Evolutionary conservation across 2,113 vertebrate species (phyloP), one percentile per base, ranked within the genome.

Genomic region (Pyxicephalus adspersus): DNA sequence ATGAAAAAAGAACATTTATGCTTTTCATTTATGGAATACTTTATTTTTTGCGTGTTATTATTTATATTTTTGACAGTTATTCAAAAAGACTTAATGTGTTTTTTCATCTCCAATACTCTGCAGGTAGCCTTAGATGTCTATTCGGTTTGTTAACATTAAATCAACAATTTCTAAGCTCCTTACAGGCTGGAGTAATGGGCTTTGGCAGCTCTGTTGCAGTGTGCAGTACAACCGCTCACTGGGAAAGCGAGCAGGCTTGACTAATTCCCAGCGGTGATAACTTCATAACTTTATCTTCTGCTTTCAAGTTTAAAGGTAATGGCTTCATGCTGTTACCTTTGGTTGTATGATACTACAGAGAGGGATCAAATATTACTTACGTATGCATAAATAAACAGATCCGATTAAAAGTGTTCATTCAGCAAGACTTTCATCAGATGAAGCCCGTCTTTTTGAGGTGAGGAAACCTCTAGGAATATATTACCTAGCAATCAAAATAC

Each of bases 131-230:
- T 85, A 84, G 87, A 87, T 89, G 84, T 83, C 87, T 84, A 85
- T 87, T 93, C 88, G 90, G 86, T 92, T 91, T 89, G 90, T 94
- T 93, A 91, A 85, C 88, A 87, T 91, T 94, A 90, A 93, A 91
- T 91, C 92, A 92, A 91, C 89, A 92, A 89, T 89, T 90, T 93
- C 92, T 90, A 89, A 90, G 86, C 91, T 87, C 88, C 86, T 65
- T 89, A 91, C 86, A 83, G 87, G 89, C 84, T 91, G 87, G 87
- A 93, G 94, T 95, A 92, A 93, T 94, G 89, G 91, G 83, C 90
- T 91, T 90, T 87, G 91, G 87, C 90, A 83, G 89, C 87, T 90
- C 89, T 89, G 89, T 87, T 90, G 89, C 90, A 84, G 90, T 89
- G 87, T 89, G 80, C 86, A 87, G 88, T 87, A 90, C 88, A 89